Evolutionary conservation across 2,797 vertebrate species (phyloP), one percentile per base, ranked within the genome.

Genomic region (Tokudaia muenninki): DNA sequence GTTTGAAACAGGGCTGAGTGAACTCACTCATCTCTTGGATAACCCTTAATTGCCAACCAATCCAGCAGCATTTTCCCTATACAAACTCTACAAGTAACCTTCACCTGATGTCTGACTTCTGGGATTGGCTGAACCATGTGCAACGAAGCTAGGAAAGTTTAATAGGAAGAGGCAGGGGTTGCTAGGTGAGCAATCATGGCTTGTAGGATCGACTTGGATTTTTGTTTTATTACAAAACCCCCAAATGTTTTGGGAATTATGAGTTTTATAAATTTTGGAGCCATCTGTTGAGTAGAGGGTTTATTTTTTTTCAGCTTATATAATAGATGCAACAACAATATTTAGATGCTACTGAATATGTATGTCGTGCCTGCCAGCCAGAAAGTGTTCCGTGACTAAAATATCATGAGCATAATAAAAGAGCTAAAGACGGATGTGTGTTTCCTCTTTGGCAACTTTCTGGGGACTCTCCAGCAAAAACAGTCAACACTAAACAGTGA

Each of bases 341-440:
- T 97, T 97, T 97, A 96, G 97, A 95, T 91, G 92, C 93, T 96
- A 19, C 90, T 97, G 96, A 96, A 98, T 97, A 97, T 97, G 97
- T 87, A 97, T 97, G 91, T 83, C 11, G 19, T 90, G 81, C 81
- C 95, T 97, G 95, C 92, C 96, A 96, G 95, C 91, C 96, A 92
- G 94, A 86, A 94, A 89, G 88, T 41, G 78, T 77, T 95, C 80
- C 1, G 0, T 94, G 94, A 97, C 91, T 95, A 59, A 97, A 97
- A 94, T 95, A 97, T 80, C 89, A 94, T 61, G 16, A 79, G 79
- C 84, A 92, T 50, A 91, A 96, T 86, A 81, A 88, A 81, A 95
- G 34, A 95, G 77, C 92, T 97, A 95, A 97, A 97, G 86, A 94
- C 34, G 82, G 57, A 82, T 44, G 29, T 37, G 29, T 1, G 91